Evolutionary conservation across 2,797 vertebrate species (phyloP).

Genomic region (Rhincodon typus): DNA sequence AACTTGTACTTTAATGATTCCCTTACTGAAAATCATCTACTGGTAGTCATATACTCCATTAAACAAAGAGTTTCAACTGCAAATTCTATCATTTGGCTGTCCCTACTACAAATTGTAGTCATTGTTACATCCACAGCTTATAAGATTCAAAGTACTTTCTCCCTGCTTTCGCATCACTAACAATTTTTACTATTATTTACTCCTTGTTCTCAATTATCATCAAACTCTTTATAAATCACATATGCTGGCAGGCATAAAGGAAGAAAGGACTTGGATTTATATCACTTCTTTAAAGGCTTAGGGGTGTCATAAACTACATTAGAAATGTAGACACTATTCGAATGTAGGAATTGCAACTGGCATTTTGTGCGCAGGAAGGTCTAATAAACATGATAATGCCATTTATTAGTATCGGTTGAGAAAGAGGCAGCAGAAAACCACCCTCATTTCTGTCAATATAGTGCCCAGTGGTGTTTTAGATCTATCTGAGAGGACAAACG

Average conservation of each 20-base stretch:
- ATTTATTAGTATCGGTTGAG: neutral
- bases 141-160: neutral
- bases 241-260: neutral
- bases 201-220: neutral
- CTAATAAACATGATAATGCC: neutral
- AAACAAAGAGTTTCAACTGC: neutral
- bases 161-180: neutral
- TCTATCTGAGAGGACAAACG: too few species aligned
- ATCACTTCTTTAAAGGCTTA: neutral
- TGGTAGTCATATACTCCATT: neutral
- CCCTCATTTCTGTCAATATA: too few species aligned
- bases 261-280: neutral
- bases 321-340: neutral
- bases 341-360: neutral
- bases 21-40: neutral
- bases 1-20: slow-evolving; percentile 37
- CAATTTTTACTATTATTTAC: neutral
- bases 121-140: neutral
- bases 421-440: neutral
- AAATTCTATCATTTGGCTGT: neutral
- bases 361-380: neutral
- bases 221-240: neutral
- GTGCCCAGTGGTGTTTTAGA: too few species aligned
- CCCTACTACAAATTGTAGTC: neutral
- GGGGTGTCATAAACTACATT: neutral